These are phyloP conservation scores for Octonoba sinensis DNA, from an alignment of 2,888 invertebrate genomes.

Conservation along the genomic window DNA sequence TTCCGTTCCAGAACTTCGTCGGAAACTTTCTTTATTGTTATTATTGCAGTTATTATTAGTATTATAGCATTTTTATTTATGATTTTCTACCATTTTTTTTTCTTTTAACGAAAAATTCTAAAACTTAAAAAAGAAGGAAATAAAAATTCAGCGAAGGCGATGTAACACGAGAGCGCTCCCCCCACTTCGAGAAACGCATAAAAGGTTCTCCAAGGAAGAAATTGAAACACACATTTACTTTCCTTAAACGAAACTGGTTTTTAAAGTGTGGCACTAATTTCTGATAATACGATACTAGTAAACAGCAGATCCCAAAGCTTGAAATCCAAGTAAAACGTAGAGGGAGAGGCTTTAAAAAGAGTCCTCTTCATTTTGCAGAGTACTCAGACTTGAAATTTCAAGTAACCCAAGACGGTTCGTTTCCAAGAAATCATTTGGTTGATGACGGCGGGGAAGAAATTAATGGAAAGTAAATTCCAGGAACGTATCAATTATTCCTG, in stretches of 20 bases:
- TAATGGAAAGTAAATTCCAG: slow-evolving; percentile 59
- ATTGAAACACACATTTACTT: no score
- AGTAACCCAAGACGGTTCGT: slow-evolving; percentile 37
- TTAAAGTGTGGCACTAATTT: slow-evolving; percentile 40
- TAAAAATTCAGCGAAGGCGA: no score
- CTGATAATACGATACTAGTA: slow-evolving; percentile 52
- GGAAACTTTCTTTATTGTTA: no score
- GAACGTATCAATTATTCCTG: slow-evolving; percentile 63
- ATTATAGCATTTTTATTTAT: no score
- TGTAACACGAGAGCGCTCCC: no score
- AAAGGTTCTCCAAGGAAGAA: no score
- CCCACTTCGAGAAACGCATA: no score
- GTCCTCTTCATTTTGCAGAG: slow-evolving; percentile 24
- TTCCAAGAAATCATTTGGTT: slow-evolving; percentile 56
- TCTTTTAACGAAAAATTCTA: no score
- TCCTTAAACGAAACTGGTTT: slow-evolving; percentile 6
- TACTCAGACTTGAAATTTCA: slow-evolving; percentile 45
- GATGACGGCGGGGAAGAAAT: slow-evolving; percentile 54
- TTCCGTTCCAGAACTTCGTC: no score
- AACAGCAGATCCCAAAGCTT: slow-evolving; percentile 44
- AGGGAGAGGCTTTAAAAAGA: slow-evolving; percentile 30
- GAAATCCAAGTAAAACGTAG: slow-evolving; percentile 19
- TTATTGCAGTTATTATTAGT: no score
- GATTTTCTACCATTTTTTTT: no score
- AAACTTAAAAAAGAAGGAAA: no score